Conservation (phyloP, 2,888 invertebrate genomes). For the Parnassius smintheus region DNA sequence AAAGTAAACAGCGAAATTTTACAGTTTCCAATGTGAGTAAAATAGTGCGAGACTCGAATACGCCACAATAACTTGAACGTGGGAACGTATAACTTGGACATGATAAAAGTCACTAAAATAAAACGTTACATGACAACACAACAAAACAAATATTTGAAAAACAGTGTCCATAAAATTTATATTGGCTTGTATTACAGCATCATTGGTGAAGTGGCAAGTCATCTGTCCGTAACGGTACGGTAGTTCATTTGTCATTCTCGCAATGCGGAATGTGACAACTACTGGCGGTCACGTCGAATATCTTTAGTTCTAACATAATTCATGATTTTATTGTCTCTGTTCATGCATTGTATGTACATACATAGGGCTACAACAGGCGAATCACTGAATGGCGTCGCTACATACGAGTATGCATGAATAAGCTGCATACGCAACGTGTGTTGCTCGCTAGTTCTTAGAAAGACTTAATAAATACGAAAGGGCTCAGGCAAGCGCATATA, state of each 20-base stretch:
- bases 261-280: slow-evolving; percentile 48
- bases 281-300: slow-evolving; percentile 52
- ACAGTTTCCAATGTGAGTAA: slow-evolving; percentile 35
- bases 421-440: background rate
- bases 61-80: slow-evolving; percentile 21
- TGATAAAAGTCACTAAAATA: slow-evolving; percentile 25
- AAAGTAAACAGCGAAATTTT: slow-evolving; percentile 40
- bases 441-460: background rate
- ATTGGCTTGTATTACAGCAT: slow-evolving; percentile 29
- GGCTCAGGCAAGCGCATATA: slow-evolving; percentile 11
- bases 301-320: slow-evolving; percentile 50
- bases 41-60: slow-evolving; percentile 9
- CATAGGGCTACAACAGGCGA: background rate
- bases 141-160: slow-evolving; percentile 28
- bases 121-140: slow-evolving; percentile 26
- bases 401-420: background rate
- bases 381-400: background rate
- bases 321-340: slow-evolving; percentile 35
- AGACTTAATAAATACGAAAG: slow-evolving; percentile 28
- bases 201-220: slow-evolving; percentile 55
- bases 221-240: slow-evolving; percentile 52
- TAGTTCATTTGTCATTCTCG: slow-evolving; percentile 58
- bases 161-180: slow-evolving; percentile 26
- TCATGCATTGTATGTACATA: slow-evolving; percentile 34
- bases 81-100: slow-evolving; percentile 16